These are phyloP conservation scores for Tyto alba DNA, from an alignment of 2,113 vertebrate species.

Conservation along the genomic window DNA sequence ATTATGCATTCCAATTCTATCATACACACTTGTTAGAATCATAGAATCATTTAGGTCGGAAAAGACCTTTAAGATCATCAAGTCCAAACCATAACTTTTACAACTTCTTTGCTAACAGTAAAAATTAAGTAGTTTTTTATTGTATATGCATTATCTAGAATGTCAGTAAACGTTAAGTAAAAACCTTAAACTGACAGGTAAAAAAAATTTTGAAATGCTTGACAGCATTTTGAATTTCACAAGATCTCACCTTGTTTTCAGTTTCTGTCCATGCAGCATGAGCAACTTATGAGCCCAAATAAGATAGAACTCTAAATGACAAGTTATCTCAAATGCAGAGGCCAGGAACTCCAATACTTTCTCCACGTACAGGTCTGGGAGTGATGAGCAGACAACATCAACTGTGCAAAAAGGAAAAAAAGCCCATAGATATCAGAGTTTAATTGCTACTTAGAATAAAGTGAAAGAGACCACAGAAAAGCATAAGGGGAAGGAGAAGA, in stretches of 20 bases:
- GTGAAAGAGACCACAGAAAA: background rate
- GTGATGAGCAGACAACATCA: conserved; percentile 79
- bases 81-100: background rate
- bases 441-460: background rate
- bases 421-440: fast-evolving
- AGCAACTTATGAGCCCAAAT: conserved; percentile 87
- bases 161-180: background rate
- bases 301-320: conserved; percentile 94
- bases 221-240: background rate
- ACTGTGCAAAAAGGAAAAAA: conserved; percentile 65
- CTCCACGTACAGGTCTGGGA: conserved; percentile 90
- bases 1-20: background rate
- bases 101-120: no score
- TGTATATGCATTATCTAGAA: background rate
- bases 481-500: background rate
- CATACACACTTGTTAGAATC: background rate
- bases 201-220: background rate
- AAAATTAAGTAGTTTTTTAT: background rate
- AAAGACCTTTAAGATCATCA: background rate
- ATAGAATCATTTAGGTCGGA: no score
- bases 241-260: conserved; percentile 83
- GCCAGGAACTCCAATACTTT: conserved; percentile 88
- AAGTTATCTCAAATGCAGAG: conserved; percentile 80
- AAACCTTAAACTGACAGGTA: background rate
- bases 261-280: conserved; percentile 84